Base-by-base conservation (phyloP, 2,113 vertebrate species). In the Drymodes brunneopygia region DNA sequence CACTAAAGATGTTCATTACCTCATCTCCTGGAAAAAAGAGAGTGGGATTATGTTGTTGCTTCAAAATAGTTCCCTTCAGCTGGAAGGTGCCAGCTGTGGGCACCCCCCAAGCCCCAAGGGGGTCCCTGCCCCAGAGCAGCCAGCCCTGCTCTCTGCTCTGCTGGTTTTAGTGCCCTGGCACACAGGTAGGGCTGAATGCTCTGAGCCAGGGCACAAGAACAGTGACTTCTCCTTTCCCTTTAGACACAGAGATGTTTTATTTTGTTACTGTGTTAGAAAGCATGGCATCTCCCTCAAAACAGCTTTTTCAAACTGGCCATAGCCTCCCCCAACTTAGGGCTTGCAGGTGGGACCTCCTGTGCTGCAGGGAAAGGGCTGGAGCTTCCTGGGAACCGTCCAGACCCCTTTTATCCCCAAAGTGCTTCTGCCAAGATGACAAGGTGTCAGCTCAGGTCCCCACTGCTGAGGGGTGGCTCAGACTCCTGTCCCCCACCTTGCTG, bases 1-100 rank as follows among this genome's bases (percentile, higher is more conserved):
- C 54, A 93, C 82, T 93, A 44, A 90, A 94, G 31, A 70, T 48
- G 47, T 74, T 96, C 84, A 93, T 95, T 95, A 96, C 86, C 74
- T 96, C 94, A 89, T 74, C 60, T n/a, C 40, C 28, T 47, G 16
- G 47, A 60, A 72, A 66, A 72, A 77, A 50, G 4, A 56, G 33
- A 81, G 51, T 22, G 14, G 33, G 45, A 77, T 89, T 89, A 27
- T 85, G 71, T 56, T 72, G 58, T 40, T 71, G 21, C 54, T 88
- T 73, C 79, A 44, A 64, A 92, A 86, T 21, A 53, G 24, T 38
- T 86, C 31, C 17, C 16, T 25, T 33, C 56, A 88, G 18, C 21
- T 67, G 29, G 20, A 83, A 78, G 8, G 19, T 35, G 27, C 12
- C 33, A 6, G 54, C 5, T 33, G 20, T 13, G 79, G 51, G 53